Evolutionary conservation across 1,140 invertebrate species (phyloP).

Genomic region (Teleopsis dalmanni): DNA sequence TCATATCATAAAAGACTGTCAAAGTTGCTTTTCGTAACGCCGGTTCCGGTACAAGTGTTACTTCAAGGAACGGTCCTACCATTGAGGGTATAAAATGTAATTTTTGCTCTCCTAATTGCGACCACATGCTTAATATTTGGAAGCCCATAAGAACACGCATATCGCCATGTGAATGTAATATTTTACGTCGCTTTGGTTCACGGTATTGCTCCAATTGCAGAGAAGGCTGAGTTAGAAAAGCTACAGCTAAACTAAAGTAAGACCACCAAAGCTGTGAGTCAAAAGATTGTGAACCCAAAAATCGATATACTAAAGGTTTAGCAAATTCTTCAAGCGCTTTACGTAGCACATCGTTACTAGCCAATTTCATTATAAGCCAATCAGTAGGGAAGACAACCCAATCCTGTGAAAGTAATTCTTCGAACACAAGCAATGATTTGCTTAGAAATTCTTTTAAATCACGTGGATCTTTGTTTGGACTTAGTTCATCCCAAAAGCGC

Average conservation of each 20-base stretch:
- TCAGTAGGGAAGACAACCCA: slow-evolving; percentile 74
- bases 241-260: slow-evolving; percentile 82
- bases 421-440: slow-evolving; percentile 79
- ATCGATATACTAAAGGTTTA: slow-evolving; percentile 75
- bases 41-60: slow-evolving; percentile 83
- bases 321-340: slow-evolving; percentile 80
- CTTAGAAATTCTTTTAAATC: slow-evolving; percentile 84
- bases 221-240: slow-evolving; percentile 79
- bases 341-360: slow-evolving; percentile 82
- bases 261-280: slow-evolving; percentile 75
- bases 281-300: slow-evolving; percentile 59
- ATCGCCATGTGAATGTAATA: slow-evolving; percentile 76
- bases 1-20: slow-evolving; percentile 94
- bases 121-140: slow-evolving; percentile 92
- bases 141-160: slow-evolving; percentile 90
- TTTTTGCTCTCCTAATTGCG: slow-evolving; percentile 67
- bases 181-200: slow-evolving; percentile 67
- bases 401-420: slow-evolving; percentile 55
- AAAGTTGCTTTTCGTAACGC: slow-evolving; percentile 84
- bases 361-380: slow-evolving; percentile 89
- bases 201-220: slow-evolving; percentile 81
- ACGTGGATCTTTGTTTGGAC: slow-evolving; percentile 55
- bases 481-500: slow-evolving; percentile 76
- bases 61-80: slow-evolving; percentile 90
- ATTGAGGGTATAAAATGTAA: slow-evolving; percentile 86